These are phyloP conservation scores for Chaenodraco wilsoni DNA, from an alignment of 2,797 vertebrate genomes.

Conservation along the genomic window DNA sequence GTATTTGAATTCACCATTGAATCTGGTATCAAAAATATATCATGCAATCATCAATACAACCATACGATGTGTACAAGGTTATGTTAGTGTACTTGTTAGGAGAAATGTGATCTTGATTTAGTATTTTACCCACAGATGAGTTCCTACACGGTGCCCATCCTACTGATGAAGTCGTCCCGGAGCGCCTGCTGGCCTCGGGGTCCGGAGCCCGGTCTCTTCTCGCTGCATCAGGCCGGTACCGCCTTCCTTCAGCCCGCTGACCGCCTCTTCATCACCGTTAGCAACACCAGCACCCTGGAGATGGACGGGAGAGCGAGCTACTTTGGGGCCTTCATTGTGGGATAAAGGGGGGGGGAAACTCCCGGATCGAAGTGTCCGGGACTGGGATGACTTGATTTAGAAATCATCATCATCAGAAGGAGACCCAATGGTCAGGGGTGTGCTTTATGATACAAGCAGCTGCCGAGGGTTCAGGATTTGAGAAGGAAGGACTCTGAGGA, in stretches of 20 bases:
- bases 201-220: slow-evolving; percentile 91
- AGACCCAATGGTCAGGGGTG: slow-evolving; percentile 21
- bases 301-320: slow-evolving; percentile 95
- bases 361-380: not conserved
- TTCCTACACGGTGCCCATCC: slow-evolving; percentile 90
- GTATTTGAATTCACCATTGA: too few species aligned
- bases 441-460: slow-evolving; percentile 20
- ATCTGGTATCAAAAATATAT: not conserved
- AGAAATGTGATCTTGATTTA: not conserved
- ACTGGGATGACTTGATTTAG: slow-evolving; percentile 33
- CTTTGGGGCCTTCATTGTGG: slow-evolving; percentile 93
- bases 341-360: slow-evolving; percentile 70
- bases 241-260: slow-evolving; percentile 91
- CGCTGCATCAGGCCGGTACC: slow-evolving; percentile 94
- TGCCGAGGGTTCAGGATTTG: slow-evolving; percentile 17
- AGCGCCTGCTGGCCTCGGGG: slow-evolving; percentile 94
- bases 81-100: not conserved
- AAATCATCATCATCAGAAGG: slow-evolving; percentile 9
- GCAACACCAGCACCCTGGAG: slow-evolving; percentile 88
- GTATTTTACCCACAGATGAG: slow-evolving; percentile 73
- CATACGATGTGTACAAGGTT: not conserved
- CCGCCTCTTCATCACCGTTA: slow-evolving; percentile 92
- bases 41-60: not conserved
- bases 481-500: slow-evolving; percentile 4
- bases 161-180: slow-evolving; percentile 95